phyloP scores from a whole-genome alignment of 2,888 invertebrate genomes.

The Halictus quadricinctus region DNA sequence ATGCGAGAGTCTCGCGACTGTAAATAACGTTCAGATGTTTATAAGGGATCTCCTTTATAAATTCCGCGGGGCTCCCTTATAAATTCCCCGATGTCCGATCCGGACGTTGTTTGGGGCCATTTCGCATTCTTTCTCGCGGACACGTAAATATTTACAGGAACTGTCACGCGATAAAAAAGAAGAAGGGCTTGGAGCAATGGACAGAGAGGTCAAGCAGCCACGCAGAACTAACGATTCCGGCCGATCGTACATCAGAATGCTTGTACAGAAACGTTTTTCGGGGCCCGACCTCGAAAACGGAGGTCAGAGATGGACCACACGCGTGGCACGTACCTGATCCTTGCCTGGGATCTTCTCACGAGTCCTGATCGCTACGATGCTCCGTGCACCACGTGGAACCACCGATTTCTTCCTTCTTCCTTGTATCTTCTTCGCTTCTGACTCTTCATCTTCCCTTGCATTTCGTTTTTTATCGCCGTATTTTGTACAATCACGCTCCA shows the following conservation, averaged over 20 bases:
- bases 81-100: slow-evolving; percentile 46
- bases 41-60: slow-evolving; percentile 50
- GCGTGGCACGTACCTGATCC: slow-evolving; percentile 55
- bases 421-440: neutral
- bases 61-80: slow-evolving; percentile 52
- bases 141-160: slow-evolving; percentile 62
- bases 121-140: slow-evolving; percentile 56
- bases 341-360: slow-evolving; percentile 36
- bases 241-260: slow-evolving; percentile 66
- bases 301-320: slow-evolving; percentile 68
- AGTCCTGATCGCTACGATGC: slow-evolving; percentile 17
- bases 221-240: slow-evolving; percentile 53
- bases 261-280: slow-evolving; percentile 48
- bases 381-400: neutral
- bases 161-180: slow-evolving; percentile 50
- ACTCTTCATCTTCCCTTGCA: neutral
- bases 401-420: neutral
- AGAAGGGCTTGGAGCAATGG: slow-evolving; percentile 29
- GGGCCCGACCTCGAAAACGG: slow-evolving; percentile 57
- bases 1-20: neutral
- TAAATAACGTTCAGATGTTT: slow-evolving; percentile 44
- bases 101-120: slow-evolving; percentile 36
- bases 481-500: neutral
- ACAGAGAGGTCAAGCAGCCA: slow-evolving; percentile 49
- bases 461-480: neutral